Base-by-base conservation (phyloP, 2,113 vertebrate genomes). In the Megalops atlanticus region DNA sequence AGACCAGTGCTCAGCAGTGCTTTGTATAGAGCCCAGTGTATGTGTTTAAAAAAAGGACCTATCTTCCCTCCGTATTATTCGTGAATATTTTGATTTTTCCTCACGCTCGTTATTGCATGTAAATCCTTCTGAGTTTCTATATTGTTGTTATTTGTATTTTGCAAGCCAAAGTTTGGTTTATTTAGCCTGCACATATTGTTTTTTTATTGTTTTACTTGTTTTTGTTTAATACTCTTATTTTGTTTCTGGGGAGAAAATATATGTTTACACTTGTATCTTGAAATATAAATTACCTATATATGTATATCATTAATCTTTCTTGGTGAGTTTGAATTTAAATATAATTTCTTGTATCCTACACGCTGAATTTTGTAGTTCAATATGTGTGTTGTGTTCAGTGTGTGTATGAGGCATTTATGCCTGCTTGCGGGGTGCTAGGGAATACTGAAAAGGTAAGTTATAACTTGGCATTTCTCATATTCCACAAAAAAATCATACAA, bases 201-300 rank as follows among this genome's bases (percentile, higher is more conserved):
- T 88, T 89, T 92, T 78, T 52, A 36, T 68, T 18, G 31, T 79
- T 72, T 81, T 80, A 85, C 72, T 86, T 84, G 90, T 90, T 80
- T 86, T 41, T 45, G 33, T 88, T 90, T 88, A 83, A 85, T 88
- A 87, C 79, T 86, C 78, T 47, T 83, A 77, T 81, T 83, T 84
- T 82, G 78, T 78, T 89, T 91, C 33, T 87, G 86, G n/a, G 89
- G 86, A 87, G 83, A 89, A 90, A 81, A 80, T 90, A 87, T 91
- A 83, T 90, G 93, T 95, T 94, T 93, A 95, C 91, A 92, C 86
- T 85, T 92, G 91, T 94, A 93, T 90, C 91, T 91, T 86, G 89
- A 93, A 91, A 88, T 88, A 87, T 90, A 92, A 89, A 93, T 93
- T 92, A 86, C 92, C 90, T 91, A 93, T 92, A 94, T 91, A 91